Percentiles rank a stretch among this genome's conserved stretches.
Conservation (phyloP, 2,113 vertebrate genomes). For the Callithrix jacchus region DNA sequence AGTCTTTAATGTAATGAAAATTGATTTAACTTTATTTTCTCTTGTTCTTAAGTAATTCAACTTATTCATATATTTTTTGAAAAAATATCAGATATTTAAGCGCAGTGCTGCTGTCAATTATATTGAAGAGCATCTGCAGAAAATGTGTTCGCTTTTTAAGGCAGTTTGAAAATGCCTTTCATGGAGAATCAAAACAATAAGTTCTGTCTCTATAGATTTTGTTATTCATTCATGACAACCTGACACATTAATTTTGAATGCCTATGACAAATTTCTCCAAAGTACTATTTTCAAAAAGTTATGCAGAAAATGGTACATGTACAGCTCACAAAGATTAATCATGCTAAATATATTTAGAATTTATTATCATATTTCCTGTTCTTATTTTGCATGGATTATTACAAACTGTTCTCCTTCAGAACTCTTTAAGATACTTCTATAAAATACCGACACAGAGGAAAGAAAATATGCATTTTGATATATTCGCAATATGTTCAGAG, state of each 20-base stretch:
- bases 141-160: neutral
- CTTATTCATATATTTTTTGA: neutral
- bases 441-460: neutral
- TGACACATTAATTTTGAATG: neutral
- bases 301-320: neutral
- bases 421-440: neutral
- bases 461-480: neutral
- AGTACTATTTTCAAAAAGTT: constrained; percentile 27
- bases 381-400: neutral
- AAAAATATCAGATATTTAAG: neutral
- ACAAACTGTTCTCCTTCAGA: neutral
- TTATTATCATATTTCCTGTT: neutral
- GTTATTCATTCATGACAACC: neutral
- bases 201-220: neutral
- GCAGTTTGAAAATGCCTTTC: neutral
- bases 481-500: neutral
- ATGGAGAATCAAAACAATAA: neutral
- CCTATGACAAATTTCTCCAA: neutral
- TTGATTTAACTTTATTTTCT: neutral
- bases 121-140: neutral
- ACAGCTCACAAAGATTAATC: neutral
- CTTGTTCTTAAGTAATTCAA: neutral
- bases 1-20: neutral
- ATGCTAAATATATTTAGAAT: constrained; percentile 13
- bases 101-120: neutral